These are phyloP conservation scores for Salvelinus sp. DNA, from an alignment of 2,113 vertebrate genomes.

Conservation along the genomic window DNA sequence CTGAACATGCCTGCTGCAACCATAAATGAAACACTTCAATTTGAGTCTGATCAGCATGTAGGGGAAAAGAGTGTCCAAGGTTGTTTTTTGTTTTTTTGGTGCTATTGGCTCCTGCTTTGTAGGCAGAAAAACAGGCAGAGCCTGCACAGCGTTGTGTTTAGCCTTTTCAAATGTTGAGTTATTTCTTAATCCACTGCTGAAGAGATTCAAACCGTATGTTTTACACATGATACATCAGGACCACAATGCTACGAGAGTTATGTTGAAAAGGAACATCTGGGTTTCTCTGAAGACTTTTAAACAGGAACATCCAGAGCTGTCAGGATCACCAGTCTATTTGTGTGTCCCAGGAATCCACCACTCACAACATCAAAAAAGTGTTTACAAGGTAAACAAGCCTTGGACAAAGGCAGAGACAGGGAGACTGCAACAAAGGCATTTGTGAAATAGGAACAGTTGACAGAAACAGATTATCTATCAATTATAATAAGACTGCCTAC, in stretches of 20 bases:
- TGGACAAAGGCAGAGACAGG: conserved; percentile 3
- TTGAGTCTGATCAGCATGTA: neutral
- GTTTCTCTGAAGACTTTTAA: neutral
- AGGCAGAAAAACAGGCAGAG: neutral
- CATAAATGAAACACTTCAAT: neutral
- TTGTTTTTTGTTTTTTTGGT: neutral
- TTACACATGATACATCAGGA: conserved; percentile 1
- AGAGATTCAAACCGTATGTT: conserved; percentile 11
- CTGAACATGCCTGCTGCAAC: conserved; percentile 4
- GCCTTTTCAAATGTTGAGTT: conserved; percentile 36
- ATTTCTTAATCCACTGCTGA: conserved; percentile 4
- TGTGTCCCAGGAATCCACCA: conserved; percentile 29
- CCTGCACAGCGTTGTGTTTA: neutral
- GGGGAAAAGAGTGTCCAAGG: neutral
- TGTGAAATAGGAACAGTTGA: neutral
- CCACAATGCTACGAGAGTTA: neutral
- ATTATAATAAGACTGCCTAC: conserved; percentile 38
- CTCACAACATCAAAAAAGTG: conserved; percentile 31
- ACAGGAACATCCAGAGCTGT: conserved; percentile 22
- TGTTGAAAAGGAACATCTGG: conserved; percentile 13
- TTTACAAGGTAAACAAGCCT: conserved; percentile 61
- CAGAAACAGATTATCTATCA: conserved; percentile 5
- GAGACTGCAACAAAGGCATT: conserved; percentile 2
- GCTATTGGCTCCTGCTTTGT: neutral
- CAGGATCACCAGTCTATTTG: neutral